Percentiles rank a stretch among this genome's conserved stretches.
Evolutionary conservation across 1,140 invertebrate species (phyloP).

Genomic region (Sminthurides bifidus): DNA sequence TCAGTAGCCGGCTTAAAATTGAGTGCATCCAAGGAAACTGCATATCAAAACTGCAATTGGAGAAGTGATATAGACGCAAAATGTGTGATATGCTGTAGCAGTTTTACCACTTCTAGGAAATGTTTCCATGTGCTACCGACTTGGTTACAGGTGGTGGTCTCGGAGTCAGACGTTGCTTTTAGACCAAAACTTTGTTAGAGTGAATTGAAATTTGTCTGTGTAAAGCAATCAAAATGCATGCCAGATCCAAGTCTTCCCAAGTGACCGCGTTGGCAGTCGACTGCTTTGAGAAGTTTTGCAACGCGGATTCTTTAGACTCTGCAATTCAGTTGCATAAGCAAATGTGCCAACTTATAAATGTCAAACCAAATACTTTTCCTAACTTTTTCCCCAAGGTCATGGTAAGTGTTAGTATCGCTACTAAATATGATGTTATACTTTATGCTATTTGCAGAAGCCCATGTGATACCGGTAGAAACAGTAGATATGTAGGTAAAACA

Average conservation of each 20-base stretch:
- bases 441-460: too few species aligned
- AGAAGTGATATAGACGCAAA: too few species aligned
- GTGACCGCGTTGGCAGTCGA: slow-evolving; percentile 56
- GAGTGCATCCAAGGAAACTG: too few species aligned
- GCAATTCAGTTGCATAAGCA: slow-evolving; percentile 63
- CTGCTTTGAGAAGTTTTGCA: slow-evolving; percentile 81
- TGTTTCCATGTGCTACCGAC: not conserved
- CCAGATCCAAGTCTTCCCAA: slow-evolving; percentile 7
- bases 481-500: too few species aligned
- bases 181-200: not conserved
- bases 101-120: not conserved
- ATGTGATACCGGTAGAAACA: too few species aligned
- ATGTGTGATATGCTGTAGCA: not conserved
- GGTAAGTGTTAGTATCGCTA: too few species aligned
- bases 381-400: slow-evolving; percentile 83
- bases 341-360: slow-evolving; percentile 70
- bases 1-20: too few species aligned
- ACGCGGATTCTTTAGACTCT: slow-evolving; percentile 75
- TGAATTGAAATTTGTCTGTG: not conserved
- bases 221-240: not conserved
- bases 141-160: not conserved
- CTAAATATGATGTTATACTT: too few species aligned
- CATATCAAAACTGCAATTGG: too few species aligned
- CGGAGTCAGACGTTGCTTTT: not conserved
- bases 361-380: slow-evolving; percentile 68